phyloP scores from a whole-genome alignment of 2,113 vertebrate genomes.

The Penelope pileata region DNA sequence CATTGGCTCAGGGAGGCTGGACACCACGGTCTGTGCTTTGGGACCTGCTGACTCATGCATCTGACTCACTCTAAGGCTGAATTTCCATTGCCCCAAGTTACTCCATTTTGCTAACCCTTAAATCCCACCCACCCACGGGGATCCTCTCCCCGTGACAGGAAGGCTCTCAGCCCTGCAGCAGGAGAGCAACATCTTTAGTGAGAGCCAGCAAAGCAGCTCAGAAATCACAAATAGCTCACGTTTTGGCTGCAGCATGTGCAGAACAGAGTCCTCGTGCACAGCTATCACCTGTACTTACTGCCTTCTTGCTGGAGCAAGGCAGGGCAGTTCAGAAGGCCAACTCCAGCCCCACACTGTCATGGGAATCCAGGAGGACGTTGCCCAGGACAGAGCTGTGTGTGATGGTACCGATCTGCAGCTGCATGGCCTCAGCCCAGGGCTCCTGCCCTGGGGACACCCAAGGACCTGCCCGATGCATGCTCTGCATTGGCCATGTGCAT shows the following conservation, averaged over 20 bases:
- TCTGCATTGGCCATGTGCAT: not conserved
- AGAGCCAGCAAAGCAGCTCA: not conserved
- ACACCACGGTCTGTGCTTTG: not conserved
- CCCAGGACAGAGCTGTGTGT: not conserved
- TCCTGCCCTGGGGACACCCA: not conserved
- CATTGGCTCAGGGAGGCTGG: not conserved
- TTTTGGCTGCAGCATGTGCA: not conserved
- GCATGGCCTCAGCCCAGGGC: not conserved
- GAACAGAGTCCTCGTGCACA: not conserved
- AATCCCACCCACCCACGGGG: not conserved
- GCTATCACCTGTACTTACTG: not conserved
- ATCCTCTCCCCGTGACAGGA: not conserved
- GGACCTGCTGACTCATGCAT: not conserved
- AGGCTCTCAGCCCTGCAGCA: not conserved
- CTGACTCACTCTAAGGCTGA: conserved; percentile 36
- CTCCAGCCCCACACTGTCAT: not conserved
- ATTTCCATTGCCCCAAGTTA: not conserved
- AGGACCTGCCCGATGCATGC: not conserved
- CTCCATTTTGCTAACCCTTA: not conserved
- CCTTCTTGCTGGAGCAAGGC: not conserved
- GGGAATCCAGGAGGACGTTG: not conserved
- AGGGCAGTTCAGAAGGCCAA: not conserved
- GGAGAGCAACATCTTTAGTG: not conserved
- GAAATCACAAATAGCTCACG: not conserved
- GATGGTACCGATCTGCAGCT: not conserved